Percentiles rank a stretch among this genome's conserved stretches.
Evolutionary conservation across 2,888 invertebrate species (phyloP).

Genomic region (Athalia cordata): DNA sequence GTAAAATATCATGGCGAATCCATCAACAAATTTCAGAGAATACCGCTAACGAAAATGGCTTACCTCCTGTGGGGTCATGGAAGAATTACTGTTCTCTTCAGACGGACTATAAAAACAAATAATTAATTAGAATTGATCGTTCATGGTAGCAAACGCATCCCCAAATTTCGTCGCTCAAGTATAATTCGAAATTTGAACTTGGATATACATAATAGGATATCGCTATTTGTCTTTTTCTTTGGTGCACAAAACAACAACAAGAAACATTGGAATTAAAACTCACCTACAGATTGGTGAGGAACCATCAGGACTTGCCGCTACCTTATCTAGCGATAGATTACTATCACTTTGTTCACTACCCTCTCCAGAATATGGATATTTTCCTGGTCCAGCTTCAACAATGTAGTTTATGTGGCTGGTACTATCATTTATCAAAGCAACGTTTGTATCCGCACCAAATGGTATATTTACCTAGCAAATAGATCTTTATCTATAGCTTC

Average conservation of each 20-base stretch:
- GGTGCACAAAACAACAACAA: too few relatives aligned
- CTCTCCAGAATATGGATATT: slow-evolving; percentile 48
- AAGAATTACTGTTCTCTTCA: slow-evolving; percentile 64
- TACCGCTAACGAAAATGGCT: slow-evolving; percentile 41
- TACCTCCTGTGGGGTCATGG: slow-evolving; percentile 59
- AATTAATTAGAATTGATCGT: background rate
- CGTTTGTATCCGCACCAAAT: slow-evolving; percentile 82
- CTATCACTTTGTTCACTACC: slow-evolving; percentile 49
- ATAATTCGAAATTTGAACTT: slow-evolving; percentile 42
- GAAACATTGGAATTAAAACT: slow-evolving; percentile 28
- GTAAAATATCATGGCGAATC: background rate
- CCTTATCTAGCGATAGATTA: slow-evolving; percentile 43
- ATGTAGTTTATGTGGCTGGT: slow-evolving; percentile 87
- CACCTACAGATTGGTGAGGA: slow-evolving; percentile 53
- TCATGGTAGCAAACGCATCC: slow-evolving; percentile 3
- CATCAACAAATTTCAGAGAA: background rate
- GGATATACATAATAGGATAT: background rate
- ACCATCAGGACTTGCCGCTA: slow-evolving; percentile 44
- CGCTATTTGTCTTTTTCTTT: too few relatives aligned
- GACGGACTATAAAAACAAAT: slow-evolving; percentile 52
- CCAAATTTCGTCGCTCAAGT: slow-evolving; percentile 12
- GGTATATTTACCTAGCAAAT: slow-evolving; percentile 80
- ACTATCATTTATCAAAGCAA: slow-evolving; percentile 84
- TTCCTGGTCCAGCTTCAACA: slow-evolving; percentile 80
- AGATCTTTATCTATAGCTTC: background rate